A percentile compares a stretch with the other conserved stretches of the same genome.
phyloP scores from a whole-genome alignment of 2,797 vertebrate species.

The Darevskia nairensis region DNA sequence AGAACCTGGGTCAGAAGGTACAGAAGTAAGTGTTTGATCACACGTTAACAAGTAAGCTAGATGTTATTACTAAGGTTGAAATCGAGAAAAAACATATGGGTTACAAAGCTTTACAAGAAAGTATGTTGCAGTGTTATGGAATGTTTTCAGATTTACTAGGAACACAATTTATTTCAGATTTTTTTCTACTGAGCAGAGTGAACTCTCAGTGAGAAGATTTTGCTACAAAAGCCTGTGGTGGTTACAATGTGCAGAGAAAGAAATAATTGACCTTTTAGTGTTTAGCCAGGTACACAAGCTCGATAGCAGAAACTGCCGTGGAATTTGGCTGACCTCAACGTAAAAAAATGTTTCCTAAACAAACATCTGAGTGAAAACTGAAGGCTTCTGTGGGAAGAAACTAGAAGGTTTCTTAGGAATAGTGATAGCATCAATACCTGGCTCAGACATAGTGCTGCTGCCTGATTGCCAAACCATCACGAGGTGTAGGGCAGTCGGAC shows the following conservation, averaged over 20 bases:
- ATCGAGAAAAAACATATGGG: slow-evolving; percentile 46
- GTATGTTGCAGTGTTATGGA: slow-evolving; percentile 48
- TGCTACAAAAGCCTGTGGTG: no score
- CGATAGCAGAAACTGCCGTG: slow-evolving; percentile 59
- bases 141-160: slow-evolving; percentile 43
- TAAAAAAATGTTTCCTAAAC: slow-evolving; percentile 51
- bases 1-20: slow-evolving; percentile 9
- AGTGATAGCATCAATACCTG: background rate
- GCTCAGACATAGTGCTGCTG: background rate
- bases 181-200: background rate
- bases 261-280: slow-evolving; percentile 67
- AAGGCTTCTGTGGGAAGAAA: slow-evolving; percentile 43
- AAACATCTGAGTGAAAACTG: slow-evolving; percentile 39
- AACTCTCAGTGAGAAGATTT: background rate
- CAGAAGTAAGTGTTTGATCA: slow-evolving; percentile 37
- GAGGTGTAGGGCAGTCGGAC: background rate
- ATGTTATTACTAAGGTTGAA: slow-evolving; percentile 46
- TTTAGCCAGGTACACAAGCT: slow-evolving; percentile 57
- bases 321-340: slow-evolving; percentile 63
- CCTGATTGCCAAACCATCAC: background rate
- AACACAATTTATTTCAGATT: background rate
- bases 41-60: slow-evolving; percentile 35
- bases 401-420: background rate
- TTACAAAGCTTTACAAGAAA: slow-evolving; percentile 41
- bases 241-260: slow-evolving; percentile 56